These are phyloP conservation scores for Botia almorhae DNA, from an alignment of 2,797 vertebrate genomes.

Conservation along the genomic window DNA sequence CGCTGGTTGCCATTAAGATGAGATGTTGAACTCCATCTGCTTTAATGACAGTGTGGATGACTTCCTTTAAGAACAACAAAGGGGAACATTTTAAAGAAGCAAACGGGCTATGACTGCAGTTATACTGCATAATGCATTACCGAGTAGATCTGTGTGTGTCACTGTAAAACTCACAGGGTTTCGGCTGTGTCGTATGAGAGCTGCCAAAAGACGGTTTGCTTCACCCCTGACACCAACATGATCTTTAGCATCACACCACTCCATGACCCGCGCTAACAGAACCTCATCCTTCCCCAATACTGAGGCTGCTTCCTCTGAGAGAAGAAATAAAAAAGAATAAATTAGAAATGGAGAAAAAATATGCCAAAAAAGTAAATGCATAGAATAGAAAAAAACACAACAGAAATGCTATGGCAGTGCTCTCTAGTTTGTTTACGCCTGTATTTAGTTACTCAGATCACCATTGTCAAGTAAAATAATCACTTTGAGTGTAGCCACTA, in stretches of 20 bases:
- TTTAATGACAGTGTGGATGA: slow-evolving; percentile 81
- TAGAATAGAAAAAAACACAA: background rate
- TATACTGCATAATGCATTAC: background rate
- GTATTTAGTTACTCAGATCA: slow-evolving; percentile 24
- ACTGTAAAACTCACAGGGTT: slow-evolving; percentile 73
- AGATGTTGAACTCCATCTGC: slow-evolving; percentile 85
- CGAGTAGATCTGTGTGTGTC: background rate
- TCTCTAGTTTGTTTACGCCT: slow-evolving; percentile 33
- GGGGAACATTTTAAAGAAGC: slow-evolving; percentile 32
- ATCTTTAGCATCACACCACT: slow-evolving; percentile 85
- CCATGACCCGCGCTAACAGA: slow-evolving; percentile 81
- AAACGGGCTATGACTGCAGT: background rate
- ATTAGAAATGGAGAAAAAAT: background rate
- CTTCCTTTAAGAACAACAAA: slow-evolving; percentile 76
- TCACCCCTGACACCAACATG: slow-evolving; percentile 80
- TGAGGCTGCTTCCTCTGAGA: slow-evolving; percentile 82
- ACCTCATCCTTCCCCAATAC: slow-evolving; percentile 82
- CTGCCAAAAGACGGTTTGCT: slow-evolving; percentile 85
- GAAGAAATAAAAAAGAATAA: background rate
- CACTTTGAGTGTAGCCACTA: slow-evolving; percentile 27
- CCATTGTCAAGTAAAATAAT: slow-evolving; percentile 34
- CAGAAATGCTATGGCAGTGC: background rate
- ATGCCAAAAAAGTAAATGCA: background rate
- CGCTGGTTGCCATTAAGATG: slow-evolving; percentile 86
- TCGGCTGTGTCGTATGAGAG: slow-evolving; percentile 85